These are phyloP conservation scores for Heliconius charithonia DNA, from an alignment of 2,888 invertebrate genomes.

Conservation along the genomic window DNA sequence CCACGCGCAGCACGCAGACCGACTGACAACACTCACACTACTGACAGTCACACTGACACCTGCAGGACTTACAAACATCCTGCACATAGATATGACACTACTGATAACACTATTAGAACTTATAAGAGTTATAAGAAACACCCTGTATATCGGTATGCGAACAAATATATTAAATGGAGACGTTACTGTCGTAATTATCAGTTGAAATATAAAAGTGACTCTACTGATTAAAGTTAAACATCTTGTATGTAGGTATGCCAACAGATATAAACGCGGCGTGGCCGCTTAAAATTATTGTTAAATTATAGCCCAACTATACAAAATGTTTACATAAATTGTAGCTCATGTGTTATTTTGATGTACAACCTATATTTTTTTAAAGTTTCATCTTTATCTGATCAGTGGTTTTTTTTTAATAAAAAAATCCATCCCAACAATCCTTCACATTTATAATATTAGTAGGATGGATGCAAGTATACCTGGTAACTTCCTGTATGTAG, in stretches of 20 bases:
- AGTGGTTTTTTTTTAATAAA: background rate
- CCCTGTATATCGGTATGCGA: conserved; percentile 8
- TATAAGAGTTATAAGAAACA: conserved; percentile 6
- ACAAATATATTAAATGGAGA: background rate
- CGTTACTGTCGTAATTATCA: background rate
- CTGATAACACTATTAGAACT: background rate
- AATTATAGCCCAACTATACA: no score
- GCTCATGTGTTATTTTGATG: no score
- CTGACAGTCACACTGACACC: conserved; percentile 2
- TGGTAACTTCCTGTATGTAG: background rate
- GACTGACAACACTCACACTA: conserved; percentile 46
- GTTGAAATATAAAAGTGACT: background rate
- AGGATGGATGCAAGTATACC: background rate
- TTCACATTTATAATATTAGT: background rate
- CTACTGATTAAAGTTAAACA: background rate
- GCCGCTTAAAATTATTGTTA: no score
- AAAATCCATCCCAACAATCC: background rate
- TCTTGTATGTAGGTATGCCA: conserved; percentile 9
- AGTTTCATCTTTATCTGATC: background rate
- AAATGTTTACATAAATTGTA: no score
- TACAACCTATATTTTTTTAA: no score
- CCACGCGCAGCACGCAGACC: conserved; percentile 73
- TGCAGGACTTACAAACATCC: conserved; percentile 11
- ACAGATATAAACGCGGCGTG: background rate
- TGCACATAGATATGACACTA: conserved; percentile 10